phyloP scores from a whole-genome alignment of 2,888 invertebrate genomes.

The Drosophila colorata region DNA sequence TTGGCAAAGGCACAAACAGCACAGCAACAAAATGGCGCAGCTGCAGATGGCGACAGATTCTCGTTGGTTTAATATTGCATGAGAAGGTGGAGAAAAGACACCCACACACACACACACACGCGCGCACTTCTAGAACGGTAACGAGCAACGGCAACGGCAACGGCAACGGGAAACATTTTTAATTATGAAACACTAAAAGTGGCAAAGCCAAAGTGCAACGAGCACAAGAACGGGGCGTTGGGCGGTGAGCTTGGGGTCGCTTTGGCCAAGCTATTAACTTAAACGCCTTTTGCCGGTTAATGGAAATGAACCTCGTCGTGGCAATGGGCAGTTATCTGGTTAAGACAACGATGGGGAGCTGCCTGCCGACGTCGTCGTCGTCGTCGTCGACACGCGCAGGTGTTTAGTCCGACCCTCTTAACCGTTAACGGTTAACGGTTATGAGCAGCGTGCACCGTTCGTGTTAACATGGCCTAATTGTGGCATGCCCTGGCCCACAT shows the following conservation, averaged over 20 bases:
- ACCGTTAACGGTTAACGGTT: conserved; percentile 50
- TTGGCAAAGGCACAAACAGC: conserved; percentile 57
- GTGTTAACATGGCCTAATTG: conserved; percentile 72
- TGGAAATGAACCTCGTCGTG: conserved; percentile 79
- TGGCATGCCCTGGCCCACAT: conserved; percentile 38
- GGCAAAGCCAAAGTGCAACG: conserved; percentile 80
- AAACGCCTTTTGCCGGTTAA: conserved; percentile 83
- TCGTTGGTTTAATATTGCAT: conserved; percentile 62
- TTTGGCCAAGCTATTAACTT: conserved; percentile 81
- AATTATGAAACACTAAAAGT: conserved; percentile 85
- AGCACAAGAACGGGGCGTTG: conserved; percentile 41
- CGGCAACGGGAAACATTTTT: conserved; percentile 82
- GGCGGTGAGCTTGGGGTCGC: conserved; percentile 36
- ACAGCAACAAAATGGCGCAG: conserved; percentile 69
- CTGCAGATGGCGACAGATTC: conserved; percentile 68
- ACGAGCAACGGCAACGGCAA: conserved; percentile 18
- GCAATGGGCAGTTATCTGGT: conserved; percentile 78
- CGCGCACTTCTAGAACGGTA: conserved; percentile 18
- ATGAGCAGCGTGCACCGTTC: conserved; percentile 49
- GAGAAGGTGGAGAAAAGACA: conserved; percentile 20
- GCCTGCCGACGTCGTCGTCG: neutral
- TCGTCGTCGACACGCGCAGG: conserved; percentile 53
- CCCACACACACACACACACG: conserved; percentile 7
- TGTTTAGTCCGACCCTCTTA: conserved; percentile 59
- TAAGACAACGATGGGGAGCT: conserved; percentile 64